These are phyloP conservation scores for Pachyuromys duprasi DNA, from an alignment of 2,797 vertebrate species.

Conservation along the genomic window DNA sequence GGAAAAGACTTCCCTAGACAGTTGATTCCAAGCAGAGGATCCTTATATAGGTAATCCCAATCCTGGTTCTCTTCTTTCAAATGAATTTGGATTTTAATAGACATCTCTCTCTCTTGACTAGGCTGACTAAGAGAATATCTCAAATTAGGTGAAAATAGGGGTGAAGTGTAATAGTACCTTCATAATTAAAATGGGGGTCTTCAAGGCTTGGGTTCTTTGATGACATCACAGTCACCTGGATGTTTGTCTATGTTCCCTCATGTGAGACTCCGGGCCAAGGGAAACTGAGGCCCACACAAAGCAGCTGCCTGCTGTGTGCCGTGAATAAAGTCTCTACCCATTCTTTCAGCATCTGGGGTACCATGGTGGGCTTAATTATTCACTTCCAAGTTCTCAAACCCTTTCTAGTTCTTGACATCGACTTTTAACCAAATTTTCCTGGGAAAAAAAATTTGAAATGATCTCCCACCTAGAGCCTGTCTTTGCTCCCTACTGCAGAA, in stretches of 20 bases:
- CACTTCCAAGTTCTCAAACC: neutral
- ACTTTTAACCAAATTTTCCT: constrained; percentile 47
- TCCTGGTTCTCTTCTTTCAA: neutral
- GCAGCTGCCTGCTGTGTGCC: neutral
- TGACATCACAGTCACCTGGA: neutral
- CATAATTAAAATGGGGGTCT: neutral
- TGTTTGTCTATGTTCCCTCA: neutral
- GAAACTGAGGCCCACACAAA: neutral
- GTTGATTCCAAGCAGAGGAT: neutral
- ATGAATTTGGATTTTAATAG: neutral
- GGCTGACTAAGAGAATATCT: neutral
- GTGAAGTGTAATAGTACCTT: neutral
- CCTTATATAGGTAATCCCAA: neutral
- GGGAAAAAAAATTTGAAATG: neutral
- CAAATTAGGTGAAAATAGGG: neutral
- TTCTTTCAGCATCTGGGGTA: neutral
- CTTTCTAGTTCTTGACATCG: neutral
- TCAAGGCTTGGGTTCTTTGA: neutral
- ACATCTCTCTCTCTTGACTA: neutral
- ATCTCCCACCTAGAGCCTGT: neutral
- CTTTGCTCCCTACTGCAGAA: neutral
- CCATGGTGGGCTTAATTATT: neutral
- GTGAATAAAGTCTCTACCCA: neutral
- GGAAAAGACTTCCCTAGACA: neutral
- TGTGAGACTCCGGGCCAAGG: neutral